Percentiles rank a stretch among this genome's conserved stretches.
Evolutionary conservation across 2,797 vertebrate species (phyloP).

Genomic region (Mormyrops attenuatus): DNA sequence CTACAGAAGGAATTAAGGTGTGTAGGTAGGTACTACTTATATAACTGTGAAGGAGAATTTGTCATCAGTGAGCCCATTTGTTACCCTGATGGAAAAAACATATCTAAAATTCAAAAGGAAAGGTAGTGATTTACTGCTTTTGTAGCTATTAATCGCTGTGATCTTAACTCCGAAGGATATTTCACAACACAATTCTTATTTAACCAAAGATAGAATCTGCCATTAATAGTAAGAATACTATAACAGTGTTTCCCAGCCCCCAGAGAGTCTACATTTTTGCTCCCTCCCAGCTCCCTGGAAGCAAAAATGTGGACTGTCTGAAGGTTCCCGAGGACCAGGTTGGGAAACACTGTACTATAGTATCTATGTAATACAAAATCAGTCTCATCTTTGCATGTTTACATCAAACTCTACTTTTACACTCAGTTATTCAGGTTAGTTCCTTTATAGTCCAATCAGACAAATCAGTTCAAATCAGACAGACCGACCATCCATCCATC

Average conservation of each 20-base stretch:
- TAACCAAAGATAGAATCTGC: neutral
- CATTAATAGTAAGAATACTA: slow-evolving; percentile 5
- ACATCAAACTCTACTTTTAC: neutral
- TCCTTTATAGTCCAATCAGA: neutral
- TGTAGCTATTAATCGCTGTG: neutral
- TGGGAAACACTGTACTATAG: neutral
- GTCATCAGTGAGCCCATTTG: neutral
- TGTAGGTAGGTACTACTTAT: neutral
- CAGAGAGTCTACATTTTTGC: neutral
- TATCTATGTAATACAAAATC: neutral
- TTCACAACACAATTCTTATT: neutral
- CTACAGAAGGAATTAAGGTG: neutral
- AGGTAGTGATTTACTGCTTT: neutral
- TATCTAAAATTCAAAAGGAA: neutral
- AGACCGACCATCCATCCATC: neutral
- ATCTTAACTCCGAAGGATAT: neutral
- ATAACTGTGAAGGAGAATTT: neutral
- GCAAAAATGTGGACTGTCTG: neutral
- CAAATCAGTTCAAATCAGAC: neutral
- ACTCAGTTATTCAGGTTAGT: neutral
- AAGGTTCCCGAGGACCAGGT: neutral
- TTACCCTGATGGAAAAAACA: neutral
- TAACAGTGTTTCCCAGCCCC: neutral
- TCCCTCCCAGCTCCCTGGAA: neutral
- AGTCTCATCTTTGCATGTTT: neutral